A percentile compares a stretch with the other conserved stretches of the same genome.
Conservation (phyloP, 2,113 vertebrate genomes). For the Xiphophorus maculatus region DNA sequence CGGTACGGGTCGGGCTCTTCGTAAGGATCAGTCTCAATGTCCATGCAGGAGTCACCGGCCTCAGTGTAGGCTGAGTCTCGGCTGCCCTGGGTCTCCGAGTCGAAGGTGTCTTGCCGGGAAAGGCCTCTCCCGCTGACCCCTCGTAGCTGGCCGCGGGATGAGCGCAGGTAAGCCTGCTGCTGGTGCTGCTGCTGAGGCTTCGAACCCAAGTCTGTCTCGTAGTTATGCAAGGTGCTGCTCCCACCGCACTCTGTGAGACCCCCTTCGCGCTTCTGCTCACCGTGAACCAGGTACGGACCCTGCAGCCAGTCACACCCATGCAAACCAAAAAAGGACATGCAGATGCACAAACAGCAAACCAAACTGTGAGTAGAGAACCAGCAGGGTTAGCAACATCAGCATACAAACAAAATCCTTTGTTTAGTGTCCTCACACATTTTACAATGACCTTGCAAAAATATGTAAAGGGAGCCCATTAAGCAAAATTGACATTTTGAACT, state of each 20-base stretch:
- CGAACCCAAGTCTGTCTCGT: constrained; percentile 79
- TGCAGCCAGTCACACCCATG: constrained; percentile 74
- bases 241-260: constrained; percentile 81
- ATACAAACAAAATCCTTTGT: neutral
- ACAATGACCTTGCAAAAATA: neutral
- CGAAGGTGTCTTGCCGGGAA: constrained; percentile 93
- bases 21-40: constrained; percentile 93
- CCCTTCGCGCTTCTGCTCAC: constrained; percentile 85
- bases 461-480: neutral
- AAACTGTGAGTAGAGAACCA: constrained; percentile 66
- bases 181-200: constrained; percentile 78
- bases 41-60: constrained; percentile 90
- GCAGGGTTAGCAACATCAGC: constrained; percentile 46
- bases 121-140: constrained; percentile 79
- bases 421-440: neutral
- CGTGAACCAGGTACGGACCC: constrained; percentile 89
- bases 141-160: constrained; percentile 74
- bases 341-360: constrained; percentile 73
- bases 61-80: constrained; percentile 94
- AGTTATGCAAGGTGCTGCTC: constrained; percentile 80
- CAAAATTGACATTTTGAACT: too few relatives aligned
- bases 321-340: constrained; percentile 79
- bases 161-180: constrained; percentile 76
- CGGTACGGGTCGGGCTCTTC: constrained; percentile 86
- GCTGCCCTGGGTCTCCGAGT: constrained; percentile 91